Evolutionary conservation across 2,888 invertebrate species (phyloP).

Genomic region (Acronicta alni): DNA sequence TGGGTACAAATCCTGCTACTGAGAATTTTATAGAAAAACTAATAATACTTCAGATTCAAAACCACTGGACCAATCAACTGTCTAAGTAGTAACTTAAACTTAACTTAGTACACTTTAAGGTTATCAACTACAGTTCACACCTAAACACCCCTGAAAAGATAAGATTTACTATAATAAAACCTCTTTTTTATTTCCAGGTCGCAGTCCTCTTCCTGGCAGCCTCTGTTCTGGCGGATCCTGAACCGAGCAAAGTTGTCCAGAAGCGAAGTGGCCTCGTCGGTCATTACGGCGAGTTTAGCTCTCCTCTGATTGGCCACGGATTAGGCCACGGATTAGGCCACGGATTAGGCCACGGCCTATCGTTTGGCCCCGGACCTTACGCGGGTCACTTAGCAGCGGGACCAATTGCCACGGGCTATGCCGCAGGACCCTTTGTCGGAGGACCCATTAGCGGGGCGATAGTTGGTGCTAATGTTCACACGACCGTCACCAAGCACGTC

Average conservation of each 20-base stretch:
- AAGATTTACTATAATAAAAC: neutral
- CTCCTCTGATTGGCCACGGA: slow-evolving; percentile 60
- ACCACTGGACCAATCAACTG: too few relatives aligned
- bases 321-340: slow-evolving; percentile 50
- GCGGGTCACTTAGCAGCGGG: slow-evolving; percentile 36
- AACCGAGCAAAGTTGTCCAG: slow-evolving; percentile 82
- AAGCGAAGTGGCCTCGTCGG: slow-evolving; percentile 83
- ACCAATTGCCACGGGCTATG: slow-evolving; percentile 14
- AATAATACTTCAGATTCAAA: too few relatives aligned
- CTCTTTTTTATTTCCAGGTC: slow-evolving; percentile 67
- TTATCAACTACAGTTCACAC: too few relatives aligned
- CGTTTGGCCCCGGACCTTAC: slow-evolving; percentile 15
- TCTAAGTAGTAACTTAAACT: too few relatives aligned
- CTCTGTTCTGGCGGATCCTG: slow-evolving; percentile 75
- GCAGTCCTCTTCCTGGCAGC: slow-evolving; percentile 75
- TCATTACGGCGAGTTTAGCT: slow-evolving; percentile 71
- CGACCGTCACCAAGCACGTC: slow-evolving; percentile 85
- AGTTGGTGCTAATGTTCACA: slow-evolving; percentile 84
- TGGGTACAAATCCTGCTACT: too few relatives aligned
- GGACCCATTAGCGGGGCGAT: slow-evolving; percentile 61
- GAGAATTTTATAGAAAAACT: too few relatives aligned
- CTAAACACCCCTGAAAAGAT: too few relatives aligned
- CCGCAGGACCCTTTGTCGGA: slow-evolving; percentile 32
- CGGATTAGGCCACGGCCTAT: slow-evolving; percentile 36
- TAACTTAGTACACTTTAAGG: too few relatives aligned